Evolutionary conservation across 2,797 vertebrate species (phyloP), one percentile per base, ranked within the genome.

Genomic region (Poecilia velifera): DNA sequence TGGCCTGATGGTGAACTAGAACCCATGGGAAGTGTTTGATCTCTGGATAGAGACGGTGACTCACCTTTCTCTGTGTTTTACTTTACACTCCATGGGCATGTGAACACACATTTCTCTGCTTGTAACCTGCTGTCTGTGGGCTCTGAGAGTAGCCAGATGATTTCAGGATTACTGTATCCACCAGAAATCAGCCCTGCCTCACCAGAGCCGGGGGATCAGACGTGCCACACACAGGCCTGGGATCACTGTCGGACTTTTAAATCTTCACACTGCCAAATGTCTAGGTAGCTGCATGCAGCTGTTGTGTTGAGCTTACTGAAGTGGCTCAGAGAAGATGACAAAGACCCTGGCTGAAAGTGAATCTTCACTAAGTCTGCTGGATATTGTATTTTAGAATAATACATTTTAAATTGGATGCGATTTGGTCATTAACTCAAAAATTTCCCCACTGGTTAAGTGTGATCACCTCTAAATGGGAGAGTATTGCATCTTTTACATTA

Each of bases 91-190:
- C 79, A 43, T 73, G 74, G 82, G 81, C 82, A 76, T 36, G 74
- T 59, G 64, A 82, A 80, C 83, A 83, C 85, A 79, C 81, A 87
- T 73, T 87, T 85, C 80, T 49, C 79, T 76, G 77, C 77, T 51
- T 59, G 83, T 85, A 92, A 88, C 80, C 88, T 80, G 74, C 82
- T 68, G 77, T 77, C 77, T 86, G 78, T 79, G 79, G 77, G 75
- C 66, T 79, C 76, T 72, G 74, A 87, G 86, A 83, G 83, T 72
- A 88, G 89, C 79, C 87, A 80, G 86, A 92, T 92, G 88, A 95
- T 91, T 94, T 93, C 87, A 94, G 90, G 87, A 86, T 91, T 74
- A 76, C 83, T 88, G 90, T 87, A 91, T 93, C 93, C 84, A 78
- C 87, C 86, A 84, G 83, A 92, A 85, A 90, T 86, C 83, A 72